Base-by-base conservation (phyloP, 2,113 vertebrate species). In the Stigmatopora nigra region DNA sequence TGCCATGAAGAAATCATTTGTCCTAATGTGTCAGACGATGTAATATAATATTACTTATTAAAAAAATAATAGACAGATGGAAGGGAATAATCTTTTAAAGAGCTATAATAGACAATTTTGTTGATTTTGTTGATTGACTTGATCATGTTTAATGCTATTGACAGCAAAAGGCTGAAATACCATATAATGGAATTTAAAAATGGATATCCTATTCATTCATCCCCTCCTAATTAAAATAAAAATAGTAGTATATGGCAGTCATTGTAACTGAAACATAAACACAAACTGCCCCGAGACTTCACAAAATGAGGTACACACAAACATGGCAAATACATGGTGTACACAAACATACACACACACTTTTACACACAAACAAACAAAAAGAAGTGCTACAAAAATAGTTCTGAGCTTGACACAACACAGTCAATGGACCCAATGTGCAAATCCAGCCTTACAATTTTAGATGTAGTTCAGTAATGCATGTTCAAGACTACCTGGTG, bases 401-500 rank as follows among this genome's bases (percentile, higher is more conserved):
- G 5, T 55, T 55, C 12, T 14, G 4, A 55, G 12, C 52, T 55
- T 13, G 7, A 31, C 22, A 16, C 7, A 22, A 35, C 3, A 25
- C 25, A 2, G 9, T 22, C 11, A 48, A 3, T 16, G 46, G 46
- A 48, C 46, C 46, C 11, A 16, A 4, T 20, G 51, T 22, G 19
- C 12, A 22, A 25, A 53, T 22, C 4, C 53, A 56, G 13, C 6
- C 20, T 15, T 56, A 56, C 35, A 59, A 45, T 61, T 61, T 35
- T 36, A 44, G 61, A 61, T 16, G 9, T 2, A 1, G 49, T 73
- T 69, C 3, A 63, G 3, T 62, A 65, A 70, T 46, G n/a, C 3
- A 38, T 35, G 8, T 38, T 20, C 7, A 35, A 20, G 65, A 31
- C 10, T 90, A 99, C 97, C 94, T 88, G 89, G 88, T 15, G 91